Evolutionary conservation across 2,113 vertebrate species (phyloP).

Genomic region (Pogona vitticeps): DNA sequence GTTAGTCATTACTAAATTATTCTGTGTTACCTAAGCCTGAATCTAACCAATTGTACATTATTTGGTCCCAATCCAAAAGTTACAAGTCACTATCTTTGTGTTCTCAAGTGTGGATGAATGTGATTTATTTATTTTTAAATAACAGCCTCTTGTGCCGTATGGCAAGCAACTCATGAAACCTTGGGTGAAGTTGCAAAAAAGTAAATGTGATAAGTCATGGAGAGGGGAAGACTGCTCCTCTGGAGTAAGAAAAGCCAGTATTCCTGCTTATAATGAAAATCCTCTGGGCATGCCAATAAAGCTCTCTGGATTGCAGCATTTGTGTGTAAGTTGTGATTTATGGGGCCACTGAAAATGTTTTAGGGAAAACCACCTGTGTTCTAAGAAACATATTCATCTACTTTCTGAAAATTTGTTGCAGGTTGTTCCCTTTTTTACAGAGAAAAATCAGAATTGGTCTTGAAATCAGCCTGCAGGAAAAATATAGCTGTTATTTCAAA

Average conservation of each 20-base stretch:
- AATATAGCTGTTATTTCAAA: not conserved
- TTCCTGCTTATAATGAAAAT: no score
- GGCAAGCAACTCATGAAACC: not conserved
- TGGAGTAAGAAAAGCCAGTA: not conserved
- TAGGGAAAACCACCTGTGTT: not conserved
- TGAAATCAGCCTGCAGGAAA: not conserved
- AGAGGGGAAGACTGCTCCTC: not conserved
- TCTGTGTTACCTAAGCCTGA: not conserved
- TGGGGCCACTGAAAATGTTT: not conserved
- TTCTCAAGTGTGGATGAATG: no score
- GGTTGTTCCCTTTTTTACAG: not conserved
- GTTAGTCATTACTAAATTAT: not conserved
- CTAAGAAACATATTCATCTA: not conserved
- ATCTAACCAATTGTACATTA: no score
- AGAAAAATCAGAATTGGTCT: not conserved
- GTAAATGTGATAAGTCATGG: not conserved
- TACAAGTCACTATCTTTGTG: not conserved
- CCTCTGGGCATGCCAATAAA: not conserved
- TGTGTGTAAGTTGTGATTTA: not conserved
- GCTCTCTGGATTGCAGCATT: not conserved
- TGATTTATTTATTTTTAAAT: not conserved
- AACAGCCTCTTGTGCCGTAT: not conserved
- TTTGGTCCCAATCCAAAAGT: not conserved
- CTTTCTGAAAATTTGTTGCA: not conserved
- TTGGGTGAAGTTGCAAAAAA: not conserved